Evolutionary conservation across 2,113 vertebrate genomes (phyloP).

Genomic region (Hypomesus transpacificus): DNA sequence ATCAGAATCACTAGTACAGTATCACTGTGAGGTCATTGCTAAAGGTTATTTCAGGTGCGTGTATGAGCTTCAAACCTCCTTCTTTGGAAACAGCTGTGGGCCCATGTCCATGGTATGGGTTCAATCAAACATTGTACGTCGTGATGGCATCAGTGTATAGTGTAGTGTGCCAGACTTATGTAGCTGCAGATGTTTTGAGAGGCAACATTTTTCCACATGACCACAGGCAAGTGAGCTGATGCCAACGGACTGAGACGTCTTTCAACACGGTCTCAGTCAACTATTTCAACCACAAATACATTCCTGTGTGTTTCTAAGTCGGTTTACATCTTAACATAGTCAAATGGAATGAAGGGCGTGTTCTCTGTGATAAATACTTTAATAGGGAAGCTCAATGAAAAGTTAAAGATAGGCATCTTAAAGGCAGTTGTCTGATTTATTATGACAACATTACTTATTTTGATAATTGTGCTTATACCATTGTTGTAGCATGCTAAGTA

Average conservation of each 20-base stretch:
- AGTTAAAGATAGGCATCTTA: neutral
- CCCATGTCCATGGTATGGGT: conserved; percentile 22
- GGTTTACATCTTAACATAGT: conserved; percentile 19
- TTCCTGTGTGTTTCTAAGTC: conserved; percentile 52
- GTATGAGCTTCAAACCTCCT: neutral
- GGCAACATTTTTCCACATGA: conserved; percentile 34
- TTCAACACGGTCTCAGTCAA: conserved; percentile 51
- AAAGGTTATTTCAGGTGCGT: conserved; percentile 30
- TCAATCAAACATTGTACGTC: conserved; percentile 15
- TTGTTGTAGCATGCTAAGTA: too few relatives aligned
- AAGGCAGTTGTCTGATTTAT: neutral
- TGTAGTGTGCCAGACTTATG: conserved; percentile 40
- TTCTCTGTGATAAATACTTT: neutral
- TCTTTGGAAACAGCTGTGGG: conserved; percentile 8
- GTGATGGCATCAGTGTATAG: conserved; percentile 17
- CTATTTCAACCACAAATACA: conserved; percentile 39
- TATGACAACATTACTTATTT: neutral
- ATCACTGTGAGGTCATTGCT: conserved; percentile 13
- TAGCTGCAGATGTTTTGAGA: conserved; percentile 41
- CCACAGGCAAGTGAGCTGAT: conserved; percentile 34
- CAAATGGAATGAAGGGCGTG: conserved; percentile 26
- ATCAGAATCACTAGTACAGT: neutral
- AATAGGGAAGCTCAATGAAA: neutral
- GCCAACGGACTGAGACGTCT: conserved; percentile 48
- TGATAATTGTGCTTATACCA: conserved; percentile 1